A percentile compares a stretch with the other conserved stretches of the same genome.
phyloP scores from a whole-genome alignment of 2,797 vertebrate species.

The Falco concolor region DNA sequence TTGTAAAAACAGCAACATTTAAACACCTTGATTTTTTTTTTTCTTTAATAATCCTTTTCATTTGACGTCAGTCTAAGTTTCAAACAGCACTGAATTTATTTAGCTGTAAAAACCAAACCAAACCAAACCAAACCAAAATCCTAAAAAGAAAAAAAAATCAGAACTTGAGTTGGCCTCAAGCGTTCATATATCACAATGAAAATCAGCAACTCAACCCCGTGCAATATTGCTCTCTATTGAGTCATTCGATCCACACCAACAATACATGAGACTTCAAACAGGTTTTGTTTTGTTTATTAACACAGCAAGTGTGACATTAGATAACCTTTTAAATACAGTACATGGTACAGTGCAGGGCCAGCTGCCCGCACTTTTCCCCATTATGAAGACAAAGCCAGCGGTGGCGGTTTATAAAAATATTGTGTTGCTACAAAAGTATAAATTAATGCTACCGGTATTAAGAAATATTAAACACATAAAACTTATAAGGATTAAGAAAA shows the following conservation, averaged over 20 bases:
- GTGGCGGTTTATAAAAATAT: constrained; percentile 97
- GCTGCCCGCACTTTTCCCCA: constrained; percentile 73
- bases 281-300: constrained; percentile 82
- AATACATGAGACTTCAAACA: constrained; percentile 66
- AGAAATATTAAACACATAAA: constrained; percentile 96
- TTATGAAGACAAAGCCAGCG: constrained; percentile 84
- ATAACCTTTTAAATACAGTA: constrained; percentile 91
- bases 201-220: constrained; percentile 72
- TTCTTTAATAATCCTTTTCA: constrained; percentile 68
- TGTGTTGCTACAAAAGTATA: constrained; percentile 99
- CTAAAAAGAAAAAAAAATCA: constrained; percentile 44
- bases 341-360: constrained; percentile 84
- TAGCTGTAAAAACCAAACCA: constrained; percentile 57
- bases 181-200: constrained; percentile 62
- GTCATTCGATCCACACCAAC: constrained; percentile 53
- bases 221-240: constrained; percentile 68
- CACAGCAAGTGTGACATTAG: constrained; percentile 95
- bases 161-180: constrained; percentile 72
- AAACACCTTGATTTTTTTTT: constrained; percentile 69
- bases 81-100: constrained; percentile 71
- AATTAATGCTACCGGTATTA: constrained; percentile 97
- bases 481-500: constrained; percentile 86
- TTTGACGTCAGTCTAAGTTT: constrained; percentile 72
- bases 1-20: constrained; percentile 76
- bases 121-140: constrained; percentile 39